phyloP scores from a whole-genome alignment of 1,140 invertebrate genomes.

The Drosophila sp. region DNA sequence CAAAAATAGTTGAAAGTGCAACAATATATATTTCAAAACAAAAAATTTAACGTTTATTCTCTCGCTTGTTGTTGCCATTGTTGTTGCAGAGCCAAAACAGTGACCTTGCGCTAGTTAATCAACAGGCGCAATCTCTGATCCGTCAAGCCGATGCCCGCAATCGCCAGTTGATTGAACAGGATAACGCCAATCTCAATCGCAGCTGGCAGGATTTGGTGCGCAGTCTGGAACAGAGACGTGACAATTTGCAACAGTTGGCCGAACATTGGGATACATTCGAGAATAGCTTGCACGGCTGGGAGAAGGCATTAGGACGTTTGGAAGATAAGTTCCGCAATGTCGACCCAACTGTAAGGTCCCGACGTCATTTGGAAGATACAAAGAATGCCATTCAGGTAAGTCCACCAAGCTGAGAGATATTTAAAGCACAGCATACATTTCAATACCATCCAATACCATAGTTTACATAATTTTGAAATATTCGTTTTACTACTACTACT shows the following conservation, averaged over 20 bases:
- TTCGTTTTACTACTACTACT: no score
- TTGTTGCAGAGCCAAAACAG: slow-evolving; percentile 76
- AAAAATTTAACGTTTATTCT: slow-evolving; percentile 18
- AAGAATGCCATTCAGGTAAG: slow-evolving; percentile 89
- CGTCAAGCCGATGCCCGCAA: slow-evolving; percentile 88
- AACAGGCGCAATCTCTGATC: slow-evolving; percentile 88
- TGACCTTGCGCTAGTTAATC: slow-evolving; percentile 86
- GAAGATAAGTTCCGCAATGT: slow-evolving; percentile 91
- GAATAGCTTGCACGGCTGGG: slow-evolving; percentile 88
- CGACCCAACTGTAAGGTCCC: slow-evolving; percentile 89
- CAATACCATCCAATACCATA: neutral
- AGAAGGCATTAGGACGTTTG: slow-evolving; percentile 87
- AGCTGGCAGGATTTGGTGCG: slow-evolving; percentile 91
- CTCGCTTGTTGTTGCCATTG: slow-evolving; percentile 7
- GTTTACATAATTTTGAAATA: slow-evolving; percentile 7
- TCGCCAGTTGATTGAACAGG: slow-evolving; percentile 87
- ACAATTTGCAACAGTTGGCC: slow-evolving; percentile 88
- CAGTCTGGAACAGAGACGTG: slow-evolving; percentile 88
- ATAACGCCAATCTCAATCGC: slow-evolving; percentile 88
- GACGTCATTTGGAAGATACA: slow-evolving; percentile 89
- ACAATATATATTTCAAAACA: slow-evolving; percentile 3
- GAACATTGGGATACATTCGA: slow-evolving; percentile 92
- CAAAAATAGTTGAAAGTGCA: slow-evolving; percentile 2
- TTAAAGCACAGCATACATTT: neutral
- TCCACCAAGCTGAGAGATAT: neutral